Evolutionary conservation across 2,888 invertebrate genomes (phyloP), one percentile per base, ranked within the genome.

Genomic region (Epirrita christyi): DNA sequence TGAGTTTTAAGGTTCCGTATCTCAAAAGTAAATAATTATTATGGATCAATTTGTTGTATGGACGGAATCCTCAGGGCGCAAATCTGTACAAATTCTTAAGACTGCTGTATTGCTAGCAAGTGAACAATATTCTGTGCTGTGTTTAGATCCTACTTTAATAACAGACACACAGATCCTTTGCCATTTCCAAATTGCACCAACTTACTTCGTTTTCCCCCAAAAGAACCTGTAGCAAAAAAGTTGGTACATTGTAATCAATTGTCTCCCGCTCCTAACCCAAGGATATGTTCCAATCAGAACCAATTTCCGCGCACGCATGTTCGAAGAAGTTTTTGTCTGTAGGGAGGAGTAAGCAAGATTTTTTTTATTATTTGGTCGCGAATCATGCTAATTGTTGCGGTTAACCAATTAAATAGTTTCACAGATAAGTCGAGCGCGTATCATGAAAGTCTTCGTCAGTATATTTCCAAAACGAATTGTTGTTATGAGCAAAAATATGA

Each of bases 251-350:
- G 43, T 59, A 55, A 65, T 60, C 62, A 62, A 65, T 62, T 64
- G 55, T 45, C 50, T 62, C 53, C 38, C 67, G 8, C 14, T 38
- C 37, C 27, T 15, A 21, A 41, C 45, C 46, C 47, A 27, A 48
- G 34, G 43, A 14, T 41, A 27, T 42, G 51, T 42, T 65, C 48
- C 61, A 69, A 71, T 72, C 68, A 63, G 64, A 73, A 72, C 73
- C 76, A 75, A 78, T 79, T 71, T 70, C 55, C 61, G 8, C 38
- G 54, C 54, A 55, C 64, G 64, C 68, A 63, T 55, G 66, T 63
- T 67, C 64, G 49, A 32, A 64, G 49, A 66, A 57, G 70, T 75
- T 76, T 75, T 76, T 75, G 69, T 67, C 61, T 71, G 27, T 43
- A 8, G 38, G 38, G 38, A 37, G 47, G 38, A 15, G 42, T 37